A percentile compares a stretch with the other conserved stretches of the same genome.
phyloP scores from a whole-genome alignment of 2,113 vertebrate species.

The Pycnonotus jocosus region DNA sequence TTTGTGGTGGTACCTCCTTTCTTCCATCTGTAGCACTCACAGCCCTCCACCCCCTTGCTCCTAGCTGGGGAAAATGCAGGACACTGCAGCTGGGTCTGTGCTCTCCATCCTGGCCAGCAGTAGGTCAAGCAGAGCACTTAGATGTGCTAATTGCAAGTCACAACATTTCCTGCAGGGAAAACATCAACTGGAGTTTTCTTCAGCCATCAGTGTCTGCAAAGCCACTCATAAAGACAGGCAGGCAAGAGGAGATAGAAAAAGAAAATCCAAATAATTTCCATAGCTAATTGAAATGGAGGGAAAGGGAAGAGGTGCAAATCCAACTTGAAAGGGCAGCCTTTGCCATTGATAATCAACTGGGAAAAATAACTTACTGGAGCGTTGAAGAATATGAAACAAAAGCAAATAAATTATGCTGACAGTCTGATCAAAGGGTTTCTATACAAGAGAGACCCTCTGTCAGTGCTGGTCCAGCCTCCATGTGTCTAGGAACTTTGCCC shows the following conservation, averaged over 20 bases:
- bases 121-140: background rate
- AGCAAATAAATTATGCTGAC: constrained; percentile 10
- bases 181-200: background rate
- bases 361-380: background rate
- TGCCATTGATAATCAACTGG: background rate
- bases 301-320: background rate
- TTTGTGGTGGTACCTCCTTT: background rate
- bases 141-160: background rate
- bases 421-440: constrained; percentile 18
- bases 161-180: background rate
- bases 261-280: background rate
- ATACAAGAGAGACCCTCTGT: background rate
- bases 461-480: background rate
- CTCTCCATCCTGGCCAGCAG: background rate
- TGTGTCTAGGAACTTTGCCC: background rate
- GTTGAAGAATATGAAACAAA: background rate
- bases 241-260: background rate
- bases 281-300: background rate
- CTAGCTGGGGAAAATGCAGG: background rate
- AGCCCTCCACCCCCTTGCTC: background rate
- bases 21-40: background rate
- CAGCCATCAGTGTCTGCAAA: background rate
- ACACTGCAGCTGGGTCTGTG: background rate
- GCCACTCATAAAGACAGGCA: background rate
- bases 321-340: constrained; percentile 24